Percentiles rank a stretch among this genome's conserved stretches.
These are phyloP conservation scores for Drosophila affinis DNA, from an alignment of 2,888 invertebrate species.

Conservation along the genomic window DNA sequence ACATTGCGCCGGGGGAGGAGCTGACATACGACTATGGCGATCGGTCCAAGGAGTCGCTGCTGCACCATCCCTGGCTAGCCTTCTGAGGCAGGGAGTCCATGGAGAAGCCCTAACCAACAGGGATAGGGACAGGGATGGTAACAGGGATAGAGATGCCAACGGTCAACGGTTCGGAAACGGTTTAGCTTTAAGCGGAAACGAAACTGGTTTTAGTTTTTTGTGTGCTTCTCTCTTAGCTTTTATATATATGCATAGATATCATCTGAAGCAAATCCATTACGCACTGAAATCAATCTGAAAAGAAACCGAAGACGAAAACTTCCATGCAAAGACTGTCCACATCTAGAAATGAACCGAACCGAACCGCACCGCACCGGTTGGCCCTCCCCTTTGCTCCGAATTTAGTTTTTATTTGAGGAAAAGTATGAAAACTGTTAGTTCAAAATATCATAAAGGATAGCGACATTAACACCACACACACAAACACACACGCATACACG, in stretches of 20 bases:
- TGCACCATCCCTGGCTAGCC: constrained; percentile 98
- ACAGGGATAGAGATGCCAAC: neutral
- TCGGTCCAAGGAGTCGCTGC: constrained; percentile 94
- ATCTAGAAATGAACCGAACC: constrained; percentile 3
- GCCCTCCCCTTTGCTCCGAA: constrained; percentile 16
- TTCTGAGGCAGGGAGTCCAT: constrained; percentile 83
- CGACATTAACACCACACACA: constrained; percentile 18
- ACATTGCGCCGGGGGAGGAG: constrained; percentile 94
- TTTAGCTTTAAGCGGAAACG: neutral
- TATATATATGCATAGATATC: constrained; percentile 20
- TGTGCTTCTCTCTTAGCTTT: constrained; percentile 21
- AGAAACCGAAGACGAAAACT: neutral
- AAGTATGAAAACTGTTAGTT: constrained; percentile 68
- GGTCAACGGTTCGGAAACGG: neutral
- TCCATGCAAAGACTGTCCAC: constrained; percentile 1
- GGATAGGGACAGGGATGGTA: neutral
- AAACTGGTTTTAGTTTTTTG: constrained; percentile 1
- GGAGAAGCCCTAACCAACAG: constrained; percentile 1
- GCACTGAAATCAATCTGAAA: neutral
- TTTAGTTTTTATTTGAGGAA: constrained; percentile 32
- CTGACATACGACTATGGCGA: constrained; percentile 99
- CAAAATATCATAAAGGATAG: constrained; percentile 64
- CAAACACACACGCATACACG: constrained; percentile 3
- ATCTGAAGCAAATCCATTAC: constrained; percentile 16
- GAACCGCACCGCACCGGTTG: neutral